Evolutionary conservation across 2,113 vertebrate species (phyloP).

Genomic region (Mesoclemmys tuberculata): DNA sequence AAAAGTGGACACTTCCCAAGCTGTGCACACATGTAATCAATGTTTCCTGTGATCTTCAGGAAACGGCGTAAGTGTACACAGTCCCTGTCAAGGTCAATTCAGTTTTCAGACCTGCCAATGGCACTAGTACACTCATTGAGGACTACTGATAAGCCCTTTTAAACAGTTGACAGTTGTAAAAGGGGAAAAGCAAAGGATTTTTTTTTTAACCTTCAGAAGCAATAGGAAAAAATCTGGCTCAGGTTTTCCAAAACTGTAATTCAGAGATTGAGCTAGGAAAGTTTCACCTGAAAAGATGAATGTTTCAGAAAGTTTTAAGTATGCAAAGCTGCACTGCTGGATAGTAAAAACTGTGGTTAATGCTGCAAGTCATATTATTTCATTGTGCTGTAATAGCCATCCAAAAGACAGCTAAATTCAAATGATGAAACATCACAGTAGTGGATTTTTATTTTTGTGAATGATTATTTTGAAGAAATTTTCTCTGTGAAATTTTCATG

Average conservation of each 20-base stretch:
- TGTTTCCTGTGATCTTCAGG: not conserved
- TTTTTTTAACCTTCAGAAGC: constrained; percentile 5
- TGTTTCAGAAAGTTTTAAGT: constrained; percentile 59
- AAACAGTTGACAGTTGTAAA: not conserved
- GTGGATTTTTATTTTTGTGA: constrained; percentile 7
- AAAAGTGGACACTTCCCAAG: not conserved
- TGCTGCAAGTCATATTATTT: constrained; percentile 7
- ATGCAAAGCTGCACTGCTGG: not conserved
- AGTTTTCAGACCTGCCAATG: not conserved
- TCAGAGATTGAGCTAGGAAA: constrained; percentile 23
- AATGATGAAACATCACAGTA: constrained; percentile 1
- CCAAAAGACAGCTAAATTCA: constrained; percentile 26
- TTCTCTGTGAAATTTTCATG: not conserved
- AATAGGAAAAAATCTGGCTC: not conserved
- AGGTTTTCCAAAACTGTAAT: not conserved
- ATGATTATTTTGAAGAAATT: constrained; percentile 19
- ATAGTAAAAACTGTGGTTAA: too few species aligned
- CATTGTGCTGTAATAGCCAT: constrained; percentile 16
- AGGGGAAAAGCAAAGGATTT: not conserved
- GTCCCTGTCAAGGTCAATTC: not conserved
- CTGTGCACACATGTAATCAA: fast-evolving
- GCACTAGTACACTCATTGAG: not conserved
- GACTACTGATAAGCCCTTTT: not conserved
- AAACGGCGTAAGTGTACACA: not conserved
- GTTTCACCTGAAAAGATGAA: constrained; percentile 25